Conservation (phyloP, 2,888 invertebrate genomes). For the Dicyrtomina minuta region DNA sequence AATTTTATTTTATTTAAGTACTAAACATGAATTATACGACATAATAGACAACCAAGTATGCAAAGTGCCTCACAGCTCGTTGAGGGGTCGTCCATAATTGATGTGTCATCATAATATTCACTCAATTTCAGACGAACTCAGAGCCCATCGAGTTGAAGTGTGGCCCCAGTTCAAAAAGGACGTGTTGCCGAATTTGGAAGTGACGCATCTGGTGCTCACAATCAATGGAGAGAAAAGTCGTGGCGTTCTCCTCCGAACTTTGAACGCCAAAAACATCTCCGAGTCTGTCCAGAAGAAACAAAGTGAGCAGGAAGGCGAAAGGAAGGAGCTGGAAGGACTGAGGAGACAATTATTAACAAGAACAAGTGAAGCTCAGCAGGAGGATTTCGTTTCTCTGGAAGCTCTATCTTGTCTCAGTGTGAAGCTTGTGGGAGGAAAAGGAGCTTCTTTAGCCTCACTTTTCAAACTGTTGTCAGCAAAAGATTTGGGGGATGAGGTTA, state of each 20-base stretch:
- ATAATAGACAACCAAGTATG: too few relatives aligned
- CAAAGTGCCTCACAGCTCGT: too few relatives aligned
- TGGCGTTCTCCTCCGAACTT: slow-evolving; percentile 43
- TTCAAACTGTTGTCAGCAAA: not conserved
- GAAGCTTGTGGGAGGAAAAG: slow-evolving; percentile 73
- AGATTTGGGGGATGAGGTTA: not conserved
- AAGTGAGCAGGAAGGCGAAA: too few relatives aligned
- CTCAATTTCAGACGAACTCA: slow-evolving; percentile 39
- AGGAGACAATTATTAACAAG: not conserved
- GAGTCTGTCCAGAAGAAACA: too few relatives aligned
- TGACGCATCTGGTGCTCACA: slow-evolving; percentile 38
- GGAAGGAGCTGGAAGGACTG: not conserved
- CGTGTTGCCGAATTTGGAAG: slow-evolving; percentile 36
- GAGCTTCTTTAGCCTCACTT: slow-evolving; percentile 69
- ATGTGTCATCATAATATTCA: too few relatives aligned
- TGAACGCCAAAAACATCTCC: slow-evolving; percentile 6
- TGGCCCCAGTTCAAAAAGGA: slow-evolving; percentile 41
- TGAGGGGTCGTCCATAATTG: too few relatives aligned
- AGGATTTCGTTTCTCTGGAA: slow-evolving; percentile 34
- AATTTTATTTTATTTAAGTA: too few relatives aligned
- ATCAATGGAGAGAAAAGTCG: slow-evolving; percentile 44
- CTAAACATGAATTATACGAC: too few relatives aligned
- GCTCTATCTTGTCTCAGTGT: slow-evolving; percentile 59
- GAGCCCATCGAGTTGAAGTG: slow-evolving; percentile 42
- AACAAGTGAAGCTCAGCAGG: not conserved